These are phyloP conservation scores for Drosophila birchii DNA, from an alignment of 2,888 invertebrate species.

Conservation along the genomic window DNA sequence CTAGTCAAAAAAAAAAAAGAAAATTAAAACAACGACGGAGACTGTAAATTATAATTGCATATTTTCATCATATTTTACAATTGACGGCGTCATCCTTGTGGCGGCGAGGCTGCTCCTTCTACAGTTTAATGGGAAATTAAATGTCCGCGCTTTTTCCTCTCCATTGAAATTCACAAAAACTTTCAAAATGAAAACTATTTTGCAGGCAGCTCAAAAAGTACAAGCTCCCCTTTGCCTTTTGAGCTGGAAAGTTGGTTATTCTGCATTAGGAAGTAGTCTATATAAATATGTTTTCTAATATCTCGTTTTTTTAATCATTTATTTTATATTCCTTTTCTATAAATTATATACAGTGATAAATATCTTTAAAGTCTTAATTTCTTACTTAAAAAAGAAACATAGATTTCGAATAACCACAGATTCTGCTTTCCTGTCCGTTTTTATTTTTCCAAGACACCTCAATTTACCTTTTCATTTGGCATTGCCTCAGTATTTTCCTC, in stretches of 20 bases:
- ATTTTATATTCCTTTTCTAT: neutral
- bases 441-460: neutral
- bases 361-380: neutral
- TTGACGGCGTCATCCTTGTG: constrained; percentile 68
- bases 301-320: too few relatives aligned
- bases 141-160: constrained; percentile 57
- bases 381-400: neutral
- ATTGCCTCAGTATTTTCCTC: constrained; percentile 22
- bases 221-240: constrained; percentile 1
- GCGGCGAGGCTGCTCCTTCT: constrained; percentile 12
- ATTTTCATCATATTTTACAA: constrained; percentile 84
- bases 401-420: neutral
- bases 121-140: constrained; percentile 73
- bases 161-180: constrained; percentile 60
- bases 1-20: constrained; percentile 42
- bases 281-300: too few relatives aligned
- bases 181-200: constrained; percentile 65
- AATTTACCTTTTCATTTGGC: constrained; percentile 2
- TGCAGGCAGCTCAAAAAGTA: neutral
- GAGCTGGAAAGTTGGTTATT: neutral
- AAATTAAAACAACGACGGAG: constrained; percentile 40
- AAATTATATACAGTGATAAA: too few relatives aligned
- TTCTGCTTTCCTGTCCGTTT: neutral
- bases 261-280: too few relatives aligned
- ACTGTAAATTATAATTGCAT: constrained; percentile 84